Evolutionary conservation across 2,797 vertebrate species (phyloP).

Genomic region (Liparis tanakae): DNA sequence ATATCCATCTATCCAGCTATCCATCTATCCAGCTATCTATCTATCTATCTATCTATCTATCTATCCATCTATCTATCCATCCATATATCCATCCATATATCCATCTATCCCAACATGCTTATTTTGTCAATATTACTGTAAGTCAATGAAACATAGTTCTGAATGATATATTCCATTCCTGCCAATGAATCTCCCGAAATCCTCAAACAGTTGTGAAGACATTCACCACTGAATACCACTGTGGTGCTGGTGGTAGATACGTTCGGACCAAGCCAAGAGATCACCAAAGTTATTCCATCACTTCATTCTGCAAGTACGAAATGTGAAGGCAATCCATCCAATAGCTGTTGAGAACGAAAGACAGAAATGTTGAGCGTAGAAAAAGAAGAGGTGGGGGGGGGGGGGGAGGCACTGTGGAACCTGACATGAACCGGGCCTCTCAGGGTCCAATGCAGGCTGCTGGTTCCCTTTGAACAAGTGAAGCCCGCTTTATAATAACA

Average conservation of each 20-base stretch:
- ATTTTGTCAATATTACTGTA: too few species aligned
- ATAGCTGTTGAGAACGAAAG: background rate
- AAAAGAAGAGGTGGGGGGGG: background rate
- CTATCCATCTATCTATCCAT: too few species aligned
- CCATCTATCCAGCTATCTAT: too few species aligned
- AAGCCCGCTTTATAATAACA: slow-evolving; percentile 60
- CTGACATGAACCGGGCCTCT: slow-evolving; percentile 29
- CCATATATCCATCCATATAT: too few species aligned
- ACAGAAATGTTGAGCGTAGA: background rate
- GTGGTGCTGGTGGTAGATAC: background rate
- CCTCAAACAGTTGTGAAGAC: background rate
- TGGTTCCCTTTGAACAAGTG: slow-evolving; percentile 52
- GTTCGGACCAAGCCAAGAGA: background rate
- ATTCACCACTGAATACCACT: background rate
- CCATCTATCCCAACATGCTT: too few species aligned
- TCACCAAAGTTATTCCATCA: background rate
- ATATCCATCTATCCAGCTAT: too few species aligned
- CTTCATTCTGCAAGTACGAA: background rate
- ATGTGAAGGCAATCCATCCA: background rate
- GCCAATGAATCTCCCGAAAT: background rate
- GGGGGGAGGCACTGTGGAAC: background rate
- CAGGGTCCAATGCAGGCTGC: slow-evolving; percentile 37
- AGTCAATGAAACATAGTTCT: background rate
- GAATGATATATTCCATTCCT: background rate
- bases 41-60: too few species aligned